Conservation (phyloP, 2,888 invertebrate species). For the Rutpela maculata region DNA sequence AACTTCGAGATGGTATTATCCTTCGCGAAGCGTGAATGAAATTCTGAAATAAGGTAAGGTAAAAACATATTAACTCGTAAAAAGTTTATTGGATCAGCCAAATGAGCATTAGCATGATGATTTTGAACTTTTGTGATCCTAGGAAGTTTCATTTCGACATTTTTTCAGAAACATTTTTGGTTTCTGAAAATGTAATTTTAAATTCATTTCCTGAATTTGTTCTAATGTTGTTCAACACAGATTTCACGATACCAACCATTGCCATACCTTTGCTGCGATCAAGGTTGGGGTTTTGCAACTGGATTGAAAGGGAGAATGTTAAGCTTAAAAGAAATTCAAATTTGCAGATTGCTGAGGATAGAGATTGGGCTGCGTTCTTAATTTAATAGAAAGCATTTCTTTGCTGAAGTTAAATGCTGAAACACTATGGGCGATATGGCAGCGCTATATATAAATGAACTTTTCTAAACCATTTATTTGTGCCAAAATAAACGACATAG, state of each 20-base stretch:
- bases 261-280: neutral
- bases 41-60: conserved; percentile 1
- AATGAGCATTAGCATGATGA: neutral
- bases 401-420: too few species aligned
- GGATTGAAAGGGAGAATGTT: too few species aligned
- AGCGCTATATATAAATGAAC: too few species aligned
- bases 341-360: too few species aligned
- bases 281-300: neutral
- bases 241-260: neutral
- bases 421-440: too few species aligned
- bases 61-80: neutral
- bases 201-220: neutral
- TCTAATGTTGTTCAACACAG: neutral
- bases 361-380: too few species aligned
- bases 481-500: too few species aligned
- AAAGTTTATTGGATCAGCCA: neutral
- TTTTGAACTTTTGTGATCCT: neutral
- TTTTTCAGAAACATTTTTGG: neutral
- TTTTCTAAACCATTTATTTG: too few species aligned
- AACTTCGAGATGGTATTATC: too few species aligned
- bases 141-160: too few species aligned
- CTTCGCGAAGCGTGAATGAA: neutral
- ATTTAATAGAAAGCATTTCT: too few species aligned
- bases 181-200: neutral
- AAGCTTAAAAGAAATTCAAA: too few species aligned